Base-by-base conservation (phyloP, 2,797 vertebrate genomes). In the Siniperca undulata region DNA sequence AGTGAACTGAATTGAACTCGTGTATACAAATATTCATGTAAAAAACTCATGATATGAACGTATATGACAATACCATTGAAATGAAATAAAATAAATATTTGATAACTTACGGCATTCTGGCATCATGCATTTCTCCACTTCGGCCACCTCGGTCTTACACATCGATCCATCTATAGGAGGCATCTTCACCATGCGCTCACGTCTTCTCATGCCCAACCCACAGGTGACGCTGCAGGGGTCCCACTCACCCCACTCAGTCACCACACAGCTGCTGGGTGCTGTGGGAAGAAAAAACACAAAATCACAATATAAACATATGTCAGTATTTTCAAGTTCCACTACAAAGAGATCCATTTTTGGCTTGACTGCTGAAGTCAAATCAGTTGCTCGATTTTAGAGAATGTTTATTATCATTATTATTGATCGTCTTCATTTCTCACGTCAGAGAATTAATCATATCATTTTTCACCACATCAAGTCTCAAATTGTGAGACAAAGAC, bases 121-220 rank as follows among this genome's bases (percentile, higher is more conserved):
- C 98, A 98, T 98, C 98, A 98, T 98, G 95, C 98, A 99, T 71
- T 99, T 99, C 91, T 99, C 98, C 27, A 97, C 95, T 86, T 99
- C 97, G 0, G 96, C 94, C 17, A 97, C 97, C 80, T 98, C 96
- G 0, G 95, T 94, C 81, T 96, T 97, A 91, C 98, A 99, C 94
- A 96, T 94, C 11, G 97, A 98, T 24, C 98, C 98, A 1, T 99
- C 98, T 0, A 95, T 96, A 0, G 98, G 97, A 16, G 96, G 97
- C 98, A 98, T 99, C 95, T 99, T 99, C 91, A 99, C 95, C 98
- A 98, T 98, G 24, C 98, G 96, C 87, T 97, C 96, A 1, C 97
- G 90, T 36, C 96, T 96, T 74, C 96, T 98, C 97, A 97, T 97
- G 22, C 98, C 98, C 1, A 93, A 74, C 17, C 97, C 98, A 60